Percentiles rank a stretch among this genome's conserved stretches.
Evolutionary conservation across 2,888 invertebrate genomes (phyloP).

Genomic region (Andrena haemorrhoa): DNA sequence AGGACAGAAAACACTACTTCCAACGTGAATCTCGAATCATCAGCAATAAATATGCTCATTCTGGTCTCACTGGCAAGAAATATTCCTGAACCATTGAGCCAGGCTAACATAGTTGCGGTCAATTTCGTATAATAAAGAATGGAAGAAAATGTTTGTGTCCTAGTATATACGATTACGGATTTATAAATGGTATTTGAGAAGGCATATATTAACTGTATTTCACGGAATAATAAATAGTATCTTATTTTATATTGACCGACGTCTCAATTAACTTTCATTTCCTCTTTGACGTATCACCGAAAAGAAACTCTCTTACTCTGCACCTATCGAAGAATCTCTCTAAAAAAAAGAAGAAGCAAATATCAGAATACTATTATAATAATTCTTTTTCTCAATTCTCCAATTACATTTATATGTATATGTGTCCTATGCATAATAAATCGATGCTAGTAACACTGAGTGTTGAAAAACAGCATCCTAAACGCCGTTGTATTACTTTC

Average conservation of each 20-base stretch:
- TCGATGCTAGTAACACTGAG: slow-evolving; percentile 24
- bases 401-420: slow-evolving; percentile 40
- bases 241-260: slow-evolving; percentile 80
- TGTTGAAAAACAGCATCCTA: slow-evolving; percentile 26
- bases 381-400: slow-evolving; percentile 20
- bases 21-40: slow-evolving; percentile 48
- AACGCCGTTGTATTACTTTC: slow-evolving; percentile 62
- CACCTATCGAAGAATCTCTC: slow-evolving; percentile 34
- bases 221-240: slow-evolving; percentile 80
- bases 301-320: slow-evolving; percentile 13
- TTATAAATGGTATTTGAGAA: slow-evolving; percentile 75
- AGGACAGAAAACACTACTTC: slow-evolving; percentile 64
- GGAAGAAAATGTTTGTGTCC: slow-evolving; percentile 66
- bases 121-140: slow-evolving; percentile 15
- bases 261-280: slow-evolving; percentile 67
- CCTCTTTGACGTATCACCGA: slow-evolving; percentile 37
- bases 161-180: slow-evolving; percentile 69
- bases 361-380: slow-evolving; percentile 41
- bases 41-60: slow-evolving; percentile 75
- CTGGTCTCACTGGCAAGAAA: slow-evolving; percentile 29
- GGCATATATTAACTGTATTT: slow-evolving; percentile 80
- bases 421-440: slow-evolving; percentile 37
- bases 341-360: slow-evolving; percentile 64
- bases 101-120: slow-evolving; percentile 16
- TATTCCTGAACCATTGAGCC: slow-evolving; percentile 19